These are phyloP conservation scores for Leptodactylus fuscus DNA, from an alignment of 2,113 vertebrate species.

Conservation along the genomic window DNA sequence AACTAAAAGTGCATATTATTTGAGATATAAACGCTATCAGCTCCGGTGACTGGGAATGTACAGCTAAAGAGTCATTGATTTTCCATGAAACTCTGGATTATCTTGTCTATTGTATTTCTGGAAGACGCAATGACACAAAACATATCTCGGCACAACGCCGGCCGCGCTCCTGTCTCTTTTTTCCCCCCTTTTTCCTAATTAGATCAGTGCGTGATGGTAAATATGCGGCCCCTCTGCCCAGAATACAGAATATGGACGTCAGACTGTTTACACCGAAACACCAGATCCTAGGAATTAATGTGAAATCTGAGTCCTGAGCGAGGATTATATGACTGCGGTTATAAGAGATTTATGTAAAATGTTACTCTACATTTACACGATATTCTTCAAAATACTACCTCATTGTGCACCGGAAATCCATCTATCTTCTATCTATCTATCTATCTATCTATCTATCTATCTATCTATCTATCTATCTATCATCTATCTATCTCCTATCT, in stretches of 20 bases:
- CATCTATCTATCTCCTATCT: conserved; percentile 10
- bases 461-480: conserved; percentile 11
- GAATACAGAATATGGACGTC: conserved; percentile 37
- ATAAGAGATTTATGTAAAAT: neutral
- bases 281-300: neutral
- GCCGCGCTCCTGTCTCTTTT: conserved; percentile 62
- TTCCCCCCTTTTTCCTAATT: conserved; percentile 66
- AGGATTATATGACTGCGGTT: neutral
- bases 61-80: conserved; percentile 76
- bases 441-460: neutral
- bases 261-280: conserved; percentile 24
- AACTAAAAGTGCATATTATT: conserved; percentile 76
- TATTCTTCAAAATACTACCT: too few relatives aligned
- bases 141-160: conserved; percentile 44
- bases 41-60: conserved; percentile 71
- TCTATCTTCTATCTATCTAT: conserved; percentile 1
- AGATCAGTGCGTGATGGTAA: conserved; percentile 60
- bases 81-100: conserved; percentile 67
- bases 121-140: conserved; percentile 62
- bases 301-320: neutral
- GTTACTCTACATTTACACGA: neutral
- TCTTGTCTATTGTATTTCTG: conserved; percentile 62
- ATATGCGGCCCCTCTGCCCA: conserved; percentile 41
- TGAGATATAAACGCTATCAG: conserved; percentile 73
- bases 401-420: too few relatives aligned